Evolutionary conservation across 2,888 invertebrate genomes (phyloP).

Genomic region (Drosophila falleni): DNA sequence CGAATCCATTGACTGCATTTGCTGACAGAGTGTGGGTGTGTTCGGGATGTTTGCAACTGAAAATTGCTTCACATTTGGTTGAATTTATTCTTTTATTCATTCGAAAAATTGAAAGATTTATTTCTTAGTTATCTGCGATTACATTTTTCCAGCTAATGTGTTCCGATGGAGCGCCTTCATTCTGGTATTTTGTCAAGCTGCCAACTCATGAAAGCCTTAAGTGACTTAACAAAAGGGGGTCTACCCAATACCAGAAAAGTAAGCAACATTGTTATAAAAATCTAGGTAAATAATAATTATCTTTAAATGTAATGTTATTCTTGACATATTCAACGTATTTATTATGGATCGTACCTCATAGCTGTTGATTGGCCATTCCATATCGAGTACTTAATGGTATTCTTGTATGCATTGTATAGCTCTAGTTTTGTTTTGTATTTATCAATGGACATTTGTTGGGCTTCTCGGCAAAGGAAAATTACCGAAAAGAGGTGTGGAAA

Average conservation of each 20-base stretch:
- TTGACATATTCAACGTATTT: not conserved
- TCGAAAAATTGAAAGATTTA: constrained; percentile 84
- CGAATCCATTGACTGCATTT: constrained; percentile 11
- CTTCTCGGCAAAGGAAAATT: constrained; percentile 54
- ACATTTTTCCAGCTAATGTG: constrained; percentile 75
- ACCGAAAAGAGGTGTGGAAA: constrained; percentile 61
- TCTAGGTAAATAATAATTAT: no score
- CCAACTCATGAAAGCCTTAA: constrained; percentile 56
- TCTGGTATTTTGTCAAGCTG: constrained; percentile 74
- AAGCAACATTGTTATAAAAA: constrained; percentile 54
- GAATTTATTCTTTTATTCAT: constrained; percentile 74
- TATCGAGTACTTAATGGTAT: constrained; percentile 29
- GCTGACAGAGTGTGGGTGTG: constrained; percentile 9
- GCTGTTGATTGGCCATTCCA: not conserved
- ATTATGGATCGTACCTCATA: not conserved
- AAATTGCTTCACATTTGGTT: constrained; percentile 76
- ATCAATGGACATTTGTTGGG: constrained; percentile 66
- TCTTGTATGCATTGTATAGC: constrained; percentile 1
- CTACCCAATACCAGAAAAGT: constrained; percentile 31
- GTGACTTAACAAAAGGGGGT: constrained; percentile 24
- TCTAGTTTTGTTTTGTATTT: constrained; percentile 32
- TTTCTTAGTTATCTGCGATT: constrained; percentile 79
- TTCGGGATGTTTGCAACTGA: constrained; percentile 48
- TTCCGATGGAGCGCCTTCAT: constrained; percentile 71
- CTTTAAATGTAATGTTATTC: not conserved